These are phyloP conservation scores for Metallyticus violacea DNA, from an alignment of 2,888 invertebrate genomes.

Conservation along the genomic window DNA sequence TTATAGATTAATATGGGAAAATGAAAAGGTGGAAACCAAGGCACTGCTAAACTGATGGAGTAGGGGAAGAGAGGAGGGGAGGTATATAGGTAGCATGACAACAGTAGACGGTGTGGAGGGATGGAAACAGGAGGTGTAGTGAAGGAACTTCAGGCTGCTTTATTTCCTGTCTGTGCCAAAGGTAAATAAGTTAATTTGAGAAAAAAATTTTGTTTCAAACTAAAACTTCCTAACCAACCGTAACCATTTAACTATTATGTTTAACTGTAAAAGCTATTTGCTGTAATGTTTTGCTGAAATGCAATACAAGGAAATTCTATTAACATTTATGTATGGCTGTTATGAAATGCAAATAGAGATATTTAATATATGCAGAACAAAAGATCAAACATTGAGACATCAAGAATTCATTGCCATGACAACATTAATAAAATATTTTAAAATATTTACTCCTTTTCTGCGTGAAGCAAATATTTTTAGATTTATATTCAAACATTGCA, in stretches of 20 bases:
- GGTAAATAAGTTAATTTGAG: slow-evolving; percentile 25
- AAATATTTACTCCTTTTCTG: too few species aligned
- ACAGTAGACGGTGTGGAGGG: neutral
- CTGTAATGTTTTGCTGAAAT: too few species aligned
- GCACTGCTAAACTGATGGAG: neutral
- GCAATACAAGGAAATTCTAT: too few species aligned
- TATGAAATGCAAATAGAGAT: too few species aligned
- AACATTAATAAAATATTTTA: too few species aligned
- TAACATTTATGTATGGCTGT: too few species aligned
- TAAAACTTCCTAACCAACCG: neutral
- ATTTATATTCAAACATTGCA: too few species aligned
- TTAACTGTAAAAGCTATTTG: neutral
- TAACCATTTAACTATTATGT: neutral
- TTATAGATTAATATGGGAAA: neutral
- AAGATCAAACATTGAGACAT: too few species aligned
- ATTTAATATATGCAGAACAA: too few species aligned
- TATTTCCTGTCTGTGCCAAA: slow-evolving; percentile 54
- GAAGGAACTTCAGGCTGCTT: slow-evolving; percentile 61
- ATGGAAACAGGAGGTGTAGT: slow-evolving; percentile 44
- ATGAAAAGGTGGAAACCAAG: neutral
- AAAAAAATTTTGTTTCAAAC: neutral
- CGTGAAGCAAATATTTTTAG: too few species aligned
- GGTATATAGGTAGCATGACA: neutral
- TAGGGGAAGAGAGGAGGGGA: neutral
- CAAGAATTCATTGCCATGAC: too few species aligned